Percentiles rank a stretch among this genome's conserved stretches.
Evolutionary conservation across 1,140 invertebrate species (phyloP).

Genomic region (Theocolax elegans): DNA sequence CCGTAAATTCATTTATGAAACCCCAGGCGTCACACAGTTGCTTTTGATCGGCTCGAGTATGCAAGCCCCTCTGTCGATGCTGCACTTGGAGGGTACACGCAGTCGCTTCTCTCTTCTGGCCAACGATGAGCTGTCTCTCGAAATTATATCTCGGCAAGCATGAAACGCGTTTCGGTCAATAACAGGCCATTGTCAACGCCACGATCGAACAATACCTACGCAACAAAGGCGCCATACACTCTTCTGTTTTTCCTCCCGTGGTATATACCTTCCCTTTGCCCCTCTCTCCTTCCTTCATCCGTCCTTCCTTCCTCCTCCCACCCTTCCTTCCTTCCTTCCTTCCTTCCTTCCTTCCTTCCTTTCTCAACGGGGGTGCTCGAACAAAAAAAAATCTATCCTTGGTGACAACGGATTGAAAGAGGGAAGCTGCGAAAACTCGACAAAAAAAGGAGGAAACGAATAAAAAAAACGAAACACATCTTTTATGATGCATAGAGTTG

Average conservation of each 20-base stretch:
- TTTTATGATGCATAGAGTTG: too few species aligned
- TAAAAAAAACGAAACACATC: too few species aligned
- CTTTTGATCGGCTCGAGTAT: constrained; percentile 16
- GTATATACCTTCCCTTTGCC: neutral
- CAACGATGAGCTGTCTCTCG: neutral
- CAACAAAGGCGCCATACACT: constrained; percentile 18
- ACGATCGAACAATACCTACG: neutral
- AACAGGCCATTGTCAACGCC: constrained; percentile 8
- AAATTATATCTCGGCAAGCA: constrained; percentile 18
- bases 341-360: neutral
- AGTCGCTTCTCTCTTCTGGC: too few species aligned
- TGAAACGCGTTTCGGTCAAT: constrained; percentile 28
- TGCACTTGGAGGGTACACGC: too few species aligned
- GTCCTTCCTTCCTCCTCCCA: neutral
- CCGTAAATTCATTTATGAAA: constrained; percentile 23
- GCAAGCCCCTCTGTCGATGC: neutral
- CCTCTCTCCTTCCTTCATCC: too few species aligned
- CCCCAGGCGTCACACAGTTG: neutral
- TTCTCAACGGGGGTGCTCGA: neutral
- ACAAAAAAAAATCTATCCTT: constrained; percentile 1
- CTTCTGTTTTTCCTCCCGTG: constrained; percentile 1
- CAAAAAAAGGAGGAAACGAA: too few species aligned
- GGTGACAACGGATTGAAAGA: neutral
- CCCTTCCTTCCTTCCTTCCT: neutral
- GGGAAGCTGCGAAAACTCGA: neutral